Evolutionary conservation across 1,140 invertebrate species (phyloP).

Genomic region (Chrysoperla carnea): DNA sequence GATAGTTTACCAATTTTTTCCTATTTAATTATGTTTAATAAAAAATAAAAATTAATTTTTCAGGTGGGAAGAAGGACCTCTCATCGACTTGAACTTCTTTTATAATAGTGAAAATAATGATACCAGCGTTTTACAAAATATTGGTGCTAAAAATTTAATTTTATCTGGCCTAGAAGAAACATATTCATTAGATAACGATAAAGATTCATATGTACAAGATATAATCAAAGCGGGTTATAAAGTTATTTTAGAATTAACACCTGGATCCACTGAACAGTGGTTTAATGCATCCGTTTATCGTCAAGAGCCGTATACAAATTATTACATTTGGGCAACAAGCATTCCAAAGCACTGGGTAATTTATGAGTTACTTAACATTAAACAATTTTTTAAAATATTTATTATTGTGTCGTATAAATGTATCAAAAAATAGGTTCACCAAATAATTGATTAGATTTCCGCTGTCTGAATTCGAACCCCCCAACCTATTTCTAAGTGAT

Average conservation of each 20-base stretch:
- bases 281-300: constrained; percentile 41
- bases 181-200: constrained; percentile 18
- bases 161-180: constrained; percentile 14
- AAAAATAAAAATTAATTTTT: too few relatives aligned
- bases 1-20: constrained; percentile 2
- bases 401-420: too few relatives aligned
- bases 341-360: constrained; percentile 62
- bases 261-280: constrained; percentile 31
- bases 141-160: constrained; percentile 26
- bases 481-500: too few relatives aligned
- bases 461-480: too few relatives aligned
- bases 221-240: constrained; percentile 20
- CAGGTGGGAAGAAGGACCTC: constrained; percentile 37
- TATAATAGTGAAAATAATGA: too few relatives aligned
- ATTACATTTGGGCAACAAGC: constrained; percentile 44
- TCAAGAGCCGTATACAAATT: constrained; percentile 35
- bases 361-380: too few relatives aligned
- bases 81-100: constrained; percentile 33
- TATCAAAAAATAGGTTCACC: too few relatives aligned
- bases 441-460: too few relatives aligned
- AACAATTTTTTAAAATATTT: too few relatives aligned
- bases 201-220: constrained; percentile 25
- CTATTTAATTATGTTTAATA: background rate
- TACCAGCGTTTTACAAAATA: constrained; percentile 23
- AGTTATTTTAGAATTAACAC: constrained; percentile 26